Conservation (phyloP, 2,113 vertebrate genomes). For the Hoplias malabaricus region DNA sequence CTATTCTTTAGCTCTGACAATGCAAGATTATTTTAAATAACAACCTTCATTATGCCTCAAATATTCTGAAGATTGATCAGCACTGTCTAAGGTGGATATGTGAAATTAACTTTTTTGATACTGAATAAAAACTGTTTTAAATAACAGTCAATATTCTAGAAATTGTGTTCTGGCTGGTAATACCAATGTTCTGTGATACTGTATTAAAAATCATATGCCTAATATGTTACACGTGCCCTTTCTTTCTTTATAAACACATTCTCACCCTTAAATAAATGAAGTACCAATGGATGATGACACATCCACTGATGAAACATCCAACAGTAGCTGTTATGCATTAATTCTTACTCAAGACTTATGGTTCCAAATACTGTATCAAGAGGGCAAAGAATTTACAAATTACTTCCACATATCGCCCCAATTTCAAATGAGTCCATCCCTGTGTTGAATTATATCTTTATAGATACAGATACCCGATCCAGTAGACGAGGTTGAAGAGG, state of each 20-base stretch:
- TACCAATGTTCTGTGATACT: background rate
- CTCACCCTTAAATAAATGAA: background rate
- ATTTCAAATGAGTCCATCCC: constrained; percentile 25
- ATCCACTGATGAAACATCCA: constrained; percentile 7
- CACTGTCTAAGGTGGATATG: background rate
- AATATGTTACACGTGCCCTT: background rate
- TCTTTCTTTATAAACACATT: constrained; percentile 5
- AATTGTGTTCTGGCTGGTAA: constrained; percentile 13
- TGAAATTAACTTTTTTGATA: constrained; percentile 2
- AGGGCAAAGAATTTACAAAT: constrained; percentile 39
- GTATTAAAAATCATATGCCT: background rate
- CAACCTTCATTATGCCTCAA: background rate
- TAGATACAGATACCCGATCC: constrained; percentile 95
- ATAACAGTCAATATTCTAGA: background rate
- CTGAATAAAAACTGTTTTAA: background rate
- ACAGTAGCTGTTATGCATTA: background rate
- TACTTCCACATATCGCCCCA: constrained; percentile 20
- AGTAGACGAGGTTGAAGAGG: constrained; percentile 94
- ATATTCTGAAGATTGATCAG: constrained; percentile 7
- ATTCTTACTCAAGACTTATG: background rate
- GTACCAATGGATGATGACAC: constrained; percentile 8
- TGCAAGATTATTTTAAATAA: background rate
- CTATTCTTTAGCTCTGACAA: background rate
- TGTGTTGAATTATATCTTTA: constrained; percentile 62
- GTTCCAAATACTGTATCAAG: constrained; percentile 10